Evolutionary conservation across 2,797 vertebrate genomes (phyloP).

Genomic region (Sus cebifrons): DNA sequence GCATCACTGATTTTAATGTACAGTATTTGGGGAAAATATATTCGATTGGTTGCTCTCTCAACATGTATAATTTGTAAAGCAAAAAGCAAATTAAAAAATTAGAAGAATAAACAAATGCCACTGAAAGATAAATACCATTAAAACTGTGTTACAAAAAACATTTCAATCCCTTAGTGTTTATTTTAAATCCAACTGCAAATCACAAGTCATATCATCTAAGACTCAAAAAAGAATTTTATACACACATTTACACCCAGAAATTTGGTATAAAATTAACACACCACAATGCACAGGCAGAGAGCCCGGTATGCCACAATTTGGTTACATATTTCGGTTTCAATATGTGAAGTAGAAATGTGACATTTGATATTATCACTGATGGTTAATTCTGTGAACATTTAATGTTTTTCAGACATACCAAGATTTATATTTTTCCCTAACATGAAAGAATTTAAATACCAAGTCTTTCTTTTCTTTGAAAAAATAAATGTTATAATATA

Average conservation of each 20-base stretch:
- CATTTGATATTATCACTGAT: constrained; percentile 83
- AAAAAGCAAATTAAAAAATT: constrained; percentile 15
- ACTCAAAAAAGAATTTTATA: constrained; percentile 53
- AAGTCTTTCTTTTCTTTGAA: constrained; percentile 83
- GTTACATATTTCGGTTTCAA: constrained; percentile 67
- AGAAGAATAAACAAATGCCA: constrained; percentile 38
- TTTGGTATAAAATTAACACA: constrained; percentile 65
- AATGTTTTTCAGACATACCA: constrained; percentile 80
- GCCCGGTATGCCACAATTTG: constrained; percentile 32
- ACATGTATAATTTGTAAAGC: constrained; percentile 33
- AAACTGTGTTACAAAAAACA: constrained; percentile 57
- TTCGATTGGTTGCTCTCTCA: constrained; percentile 46
- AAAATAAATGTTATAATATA: constrained; percentile 88
- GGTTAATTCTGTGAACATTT: constrained; percentile 82
- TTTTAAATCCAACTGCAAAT: constrained; percentile 67
- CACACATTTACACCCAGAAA: constrained; percentile 31
- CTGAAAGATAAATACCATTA: constrained; percentile 46
- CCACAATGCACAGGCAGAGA: background rate
- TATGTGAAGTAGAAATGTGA: constrained; percentile 79
- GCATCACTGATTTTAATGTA: constrained; percentile 29
- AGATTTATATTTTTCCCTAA: constrained; percentile 84
- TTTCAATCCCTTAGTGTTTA: constrained; percentile 36
- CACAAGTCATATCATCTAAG: constrained; percentile 39
- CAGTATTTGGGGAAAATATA: background rate
- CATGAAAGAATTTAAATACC: constrained; percentile 87